A percentile compares a stretch with the other conserved stretches of the same genome.
Conservation (phyloP, 2,888 invertebrate genomes). For the Ametastegia equiseti region DNA sequence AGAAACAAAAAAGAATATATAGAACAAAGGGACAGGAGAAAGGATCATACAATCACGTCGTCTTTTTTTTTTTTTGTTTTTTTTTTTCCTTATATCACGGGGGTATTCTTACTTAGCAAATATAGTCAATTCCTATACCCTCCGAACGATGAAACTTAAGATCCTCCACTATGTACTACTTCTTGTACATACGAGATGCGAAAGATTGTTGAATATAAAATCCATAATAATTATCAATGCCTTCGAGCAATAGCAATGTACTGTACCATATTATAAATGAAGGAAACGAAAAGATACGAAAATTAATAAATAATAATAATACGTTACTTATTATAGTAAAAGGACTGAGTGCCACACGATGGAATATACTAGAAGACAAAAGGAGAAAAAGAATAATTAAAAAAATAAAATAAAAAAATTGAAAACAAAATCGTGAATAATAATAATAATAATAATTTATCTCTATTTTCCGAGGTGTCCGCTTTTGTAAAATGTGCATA, state of each 20-base stretch:
- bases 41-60: slow-evolving; percentile 43
- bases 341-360: slow-evolving; percentile 57
- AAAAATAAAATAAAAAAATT: background rate
- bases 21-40: background rate
- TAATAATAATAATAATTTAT: slow-evolving; percentile 52
- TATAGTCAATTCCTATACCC: slow-evolving; percentile 47
- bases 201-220: background rate
- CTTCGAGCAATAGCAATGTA: slow-evolving; percentile 46
- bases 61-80: no score
- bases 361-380: slow-evolving; percentile 36
- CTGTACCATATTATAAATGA: slow-evolving; percentile 38
- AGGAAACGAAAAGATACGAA: background rate
- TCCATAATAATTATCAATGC: slow-evolving; percentile 42
- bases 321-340: slow-evolving; percentile 45
- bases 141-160: slow-evolving; percentile 43
- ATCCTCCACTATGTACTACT: slow-evolving; percentile 25
- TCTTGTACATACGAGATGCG: no score
- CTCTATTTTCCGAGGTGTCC: slow-evolving; percentile 64
- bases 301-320: background rate
- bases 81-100: no score
- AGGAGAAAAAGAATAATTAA: background rate
- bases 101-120: slow-evolving; percentile 46
- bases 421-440: slow-evolving; percentile 34
- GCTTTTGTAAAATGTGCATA: slow-evolving; percentile 65
- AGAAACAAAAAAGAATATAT: no score